Conservation (phyloP, 2,888 invertebrate species). For the Lampropteryx suffumata region DNA sequence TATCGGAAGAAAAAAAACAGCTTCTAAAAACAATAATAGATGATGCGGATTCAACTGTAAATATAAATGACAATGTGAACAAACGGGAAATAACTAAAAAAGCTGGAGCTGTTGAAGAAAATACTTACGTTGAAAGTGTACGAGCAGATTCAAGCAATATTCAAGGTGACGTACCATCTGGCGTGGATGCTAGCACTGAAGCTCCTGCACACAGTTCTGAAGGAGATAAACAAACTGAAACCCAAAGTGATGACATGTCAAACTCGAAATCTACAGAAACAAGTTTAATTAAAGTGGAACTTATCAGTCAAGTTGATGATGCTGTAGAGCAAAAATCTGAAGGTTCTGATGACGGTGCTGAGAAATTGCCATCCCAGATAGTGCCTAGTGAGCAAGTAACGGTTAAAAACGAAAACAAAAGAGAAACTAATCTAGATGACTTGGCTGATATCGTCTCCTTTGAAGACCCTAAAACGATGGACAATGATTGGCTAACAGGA, state of each 20-base stretch:
- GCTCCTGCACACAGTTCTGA: conserved; percentile 44
- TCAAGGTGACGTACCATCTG: conserved; percentile 50
- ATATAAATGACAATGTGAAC: conserved; percentile 42
- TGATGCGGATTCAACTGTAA: conserved; percentile 39
- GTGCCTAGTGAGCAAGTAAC: conserved; percentile 38
- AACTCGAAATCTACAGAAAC: conserved; percentile 47
- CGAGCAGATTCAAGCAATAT: conserved; percentile 62
- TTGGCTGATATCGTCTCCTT: conserved; percentile 36
- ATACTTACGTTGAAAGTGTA: conserved; percentile 56
- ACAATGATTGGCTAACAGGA: conserved; percentile 40
- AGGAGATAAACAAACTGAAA: conserved; percentile 45
- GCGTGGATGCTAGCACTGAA: conserved; percentile 46
- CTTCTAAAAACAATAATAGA: conserved; percentile 69
- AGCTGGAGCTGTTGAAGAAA: conserved; percentile 66
- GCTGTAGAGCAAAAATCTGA: conserved; percentile 36
- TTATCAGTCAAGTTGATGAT: conserved; percentile 37
- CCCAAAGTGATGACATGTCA: conserved; percentile 40
- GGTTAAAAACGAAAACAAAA: conserved; percentile 60
- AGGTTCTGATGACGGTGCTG: conserved; percentile 34
- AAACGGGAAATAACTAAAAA: conserved; percentile 77
- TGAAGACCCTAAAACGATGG: conserved; percentile 41
- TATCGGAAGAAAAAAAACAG: conserved; percentile 66
- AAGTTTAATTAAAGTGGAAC: conserved; percentile 45
- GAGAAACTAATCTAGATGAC: conserved; percentile 56
- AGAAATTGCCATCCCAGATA: conserved; percentile 39